A percentile compares a stretch with the other conserved stretches of the same genome.
Conservation (phyloP, 2,797 vertebrate species). For the Hemibagrus guttatus region DNA sequence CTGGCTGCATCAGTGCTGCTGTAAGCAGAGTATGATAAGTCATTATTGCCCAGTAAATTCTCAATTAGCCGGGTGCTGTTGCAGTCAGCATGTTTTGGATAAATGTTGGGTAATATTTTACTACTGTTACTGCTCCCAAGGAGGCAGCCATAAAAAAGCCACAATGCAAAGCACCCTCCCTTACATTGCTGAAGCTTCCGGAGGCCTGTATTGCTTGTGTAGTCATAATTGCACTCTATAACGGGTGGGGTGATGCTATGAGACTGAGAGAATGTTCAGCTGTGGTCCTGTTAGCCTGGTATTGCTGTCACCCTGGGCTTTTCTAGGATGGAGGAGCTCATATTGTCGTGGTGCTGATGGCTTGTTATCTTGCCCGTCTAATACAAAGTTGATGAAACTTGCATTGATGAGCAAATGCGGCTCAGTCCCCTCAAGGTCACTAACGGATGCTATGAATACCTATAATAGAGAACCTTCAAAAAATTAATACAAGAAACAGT, state of each 20-base stretch:
- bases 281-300: conserved; percentile 48
- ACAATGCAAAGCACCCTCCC: conserved; percentile 43
- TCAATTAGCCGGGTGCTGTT: conserved; percentile 62
- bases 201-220: conserved; percentile 47
- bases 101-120: conserved; percentile 59
- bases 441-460: conserved; percentile 20
- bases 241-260: conserved; percentile 42
- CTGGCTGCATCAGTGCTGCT: conserved; percentile 56
- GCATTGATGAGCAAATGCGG: conserved; percentile 17
- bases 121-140: conserved; percentile 55
- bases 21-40: conserved; percentile 72
- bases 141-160: conserved; percentile 42
- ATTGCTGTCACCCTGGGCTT: conserved; percentile 56
- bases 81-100: conserved; percentile 59
- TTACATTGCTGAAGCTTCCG: conserved; percentile 40
- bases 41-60: conserved; percentile 74
- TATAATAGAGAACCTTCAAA: conserved; percentile 16
- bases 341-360: conserved; percentile 49
- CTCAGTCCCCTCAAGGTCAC: conserved; percentile 39
- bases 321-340: conserved; percentile 43
- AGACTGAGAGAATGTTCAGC: conserved; percentile 49
- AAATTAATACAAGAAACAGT: conserved; percentile 12
- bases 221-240: conserved; percentile 52
- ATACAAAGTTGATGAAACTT: conserved; percentile 41
- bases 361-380: conserved; percentile 38